phyloP scores from a whole-genome alignment of 2,888 invertebrate genomes.

The Andrena fulva region DNA sequence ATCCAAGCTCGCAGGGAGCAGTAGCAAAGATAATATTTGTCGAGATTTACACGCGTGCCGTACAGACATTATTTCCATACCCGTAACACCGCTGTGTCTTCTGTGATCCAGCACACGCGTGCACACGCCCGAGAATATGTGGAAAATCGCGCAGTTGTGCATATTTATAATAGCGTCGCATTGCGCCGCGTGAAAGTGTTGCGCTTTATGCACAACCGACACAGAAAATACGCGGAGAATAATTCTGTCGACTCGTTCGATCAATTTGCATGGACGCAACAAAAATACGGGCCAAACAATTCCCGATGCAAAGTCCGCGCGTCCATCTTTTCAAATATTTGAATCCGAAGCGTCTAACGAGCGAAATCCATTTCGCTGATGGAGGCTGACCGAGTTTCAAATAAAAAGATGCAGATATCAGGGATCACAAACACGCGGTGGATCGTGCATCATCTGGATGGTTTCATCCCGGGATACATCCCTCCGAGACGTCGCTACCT shows the following conservation, averaged over 20 bases:
- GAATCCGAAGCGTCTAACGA: background rate
- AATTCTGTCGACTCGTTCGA: background rate
- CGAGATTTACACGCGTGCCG: slow-evolving; percentile 75
- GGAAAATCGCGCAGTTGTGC: slow-evolving; percentile 21
- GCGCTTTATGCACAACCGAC: background rate
- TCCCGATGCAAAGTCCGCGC: background rate
- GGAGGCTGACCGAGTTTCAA: background rate
- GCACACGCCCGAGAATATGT: background rate
- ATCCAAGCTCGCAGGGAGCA: slow-evolving; percentile 52
- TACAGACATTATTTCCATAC: slow-evolving; percentile 75
- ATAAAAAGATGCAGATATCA: too few relatives aligned
- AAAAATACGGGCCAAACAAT: background rate
- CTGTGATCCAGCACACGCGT: slow-evolving; percentile 22
- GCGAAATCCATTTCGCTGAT: background rate
- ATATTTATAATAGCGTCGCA: slow-evolving; percentile 2
- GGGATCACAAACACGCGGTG: background rate
- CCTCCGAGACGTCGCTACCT: slow-evolving; percentile 23
- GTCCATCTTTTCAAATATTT: background rate
- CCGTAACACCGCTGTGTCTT: slow-evolving; percentile 57
- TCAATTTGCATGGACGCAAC: background rate
- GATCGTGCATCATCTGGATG: background rate
- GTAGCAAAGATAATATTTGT: slow-evolving; percentile 77
- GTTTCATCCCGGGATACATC: slow-evolving; percentile 17
- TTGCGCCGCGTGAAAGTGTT: slow-evolving; percentile 1
- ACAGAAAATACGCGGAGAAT: slow-evolving; percentile 10